Evolutionary conservation across 2,888 invertebrate species (phyloP).

Genomic region (Drosophila meridiana): DNA sequence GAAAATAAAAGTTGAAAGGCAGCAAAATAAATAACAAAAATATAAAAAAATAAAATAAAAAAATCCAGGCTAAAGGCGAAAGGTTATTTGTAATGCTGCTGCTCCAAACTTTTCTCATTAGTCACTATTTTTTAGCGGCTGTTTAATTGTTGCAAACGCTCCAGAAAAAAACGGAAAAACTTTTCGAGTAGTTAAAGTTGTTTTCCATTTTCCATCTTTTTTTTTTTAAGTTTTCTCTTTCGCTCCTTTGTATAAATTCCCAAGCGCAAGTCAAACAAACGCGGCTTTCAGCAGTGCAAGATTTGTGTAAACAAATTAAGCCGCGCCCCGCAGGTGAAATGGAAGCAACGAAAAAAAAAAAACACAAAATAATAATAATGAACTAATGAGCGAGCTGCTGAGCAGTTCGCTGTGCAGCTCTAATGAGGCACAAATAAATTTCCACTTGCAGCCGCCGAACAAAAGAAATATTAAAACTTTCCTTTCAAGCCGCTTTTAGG

Average conservation of each 20-base stretch:
- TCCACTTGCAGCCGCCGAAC: slow-evolving; percentile 20
- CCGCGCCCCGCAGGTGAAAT: slow-evolving; percentile 24
- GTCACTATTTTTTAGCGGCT: slow-evolving; percentile 76
- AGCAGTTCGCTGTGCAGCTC: slow-evolving; percentile 29
- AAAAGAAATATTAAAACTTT: slow-evolving; percentile 45
- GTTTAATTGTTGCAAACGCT: slow-evolving; percentile 73
- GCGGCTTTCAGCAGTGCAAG: slow-evolving; percentile 38
- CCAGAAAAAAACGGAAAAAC: slow-evolving; percentile 27
- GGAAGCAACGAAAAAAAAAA: slow-evolving; percentile 3
- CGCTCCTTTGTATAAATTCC: slow-evolving; percentile 8
- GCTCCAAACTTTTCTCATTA: slow-evolving; percentile 75
- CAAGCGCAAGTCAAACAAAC: slow-evolving; percentile 45
- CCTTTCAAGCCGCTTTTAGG: slow-evolving; percentile 26
- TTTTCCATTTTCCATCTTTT: slow-evolving; percentile 47
- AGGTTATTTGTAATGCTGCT: slow-evolving; percentile 56
- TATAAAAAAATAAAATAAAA: slow-evolving; percentile 2
- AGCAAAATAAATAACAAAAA: not conserved
- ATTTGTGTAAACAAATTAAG: slow-evolving; percentile 77
- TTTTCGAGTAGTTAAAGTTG: slow-evolving; percentile 61
- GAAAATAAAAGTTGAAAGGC: slow-evolving; percentile 33
- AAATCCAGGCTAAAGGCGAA: slow-evolving; percentile 26
- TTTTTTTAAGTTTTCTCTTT: slow-evolving; percentile 20
- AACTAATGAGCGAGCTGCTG: slow-evolving; percentile 36
- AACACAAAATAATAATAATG: not conserved
- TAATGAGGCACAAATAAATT: slow-evolving; percentile 58